Evolutionary conservation across 2,113 vertebrate species (phyloP).

Genomic region (Microcebus tavaratra): DNA sequence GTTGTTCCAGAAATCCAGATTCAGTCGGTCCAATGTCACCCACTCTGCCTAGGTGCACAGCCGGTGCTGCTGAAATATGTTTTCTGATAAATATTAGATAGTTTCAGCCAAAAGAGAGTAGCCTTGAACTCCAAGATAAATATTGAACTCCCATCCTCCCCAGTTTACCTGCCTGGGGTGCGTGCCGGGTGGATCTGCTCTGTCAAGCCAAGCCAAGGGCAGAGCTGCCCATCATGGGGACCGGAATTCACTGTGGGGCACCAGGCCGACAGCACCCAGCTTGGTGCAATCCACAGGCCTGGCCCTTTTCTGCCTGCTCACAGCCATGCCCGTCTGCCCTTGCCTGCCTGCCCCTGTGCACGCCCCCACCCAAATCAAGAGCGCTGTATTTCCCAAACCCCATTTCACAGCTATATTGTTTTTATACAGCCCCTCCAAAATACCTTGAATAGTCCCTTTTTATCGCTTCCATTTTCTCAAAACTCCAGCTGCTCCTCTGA

Average conservation of each 20-base stretch:
- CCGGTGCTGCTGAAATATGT: background rate
- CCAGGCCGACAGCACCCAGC: background rate
- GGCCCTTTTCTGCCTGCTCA: conserved; percentile 36
- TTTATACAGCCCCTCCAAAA: conserved; percentile 81
- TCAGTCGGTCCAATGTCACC: too few relatives aligned
- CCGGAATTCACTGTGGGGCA: background rate
- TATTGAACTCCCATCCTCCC: background rate
- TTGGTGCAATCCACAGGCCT: conserved; percentile 10
- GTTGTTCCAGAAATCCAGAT: background rate
- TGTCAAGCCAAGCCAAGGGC: background rate
- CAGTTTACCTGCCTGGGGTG: background rate
- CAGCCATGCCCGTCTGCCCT: conserved; percentile 3
- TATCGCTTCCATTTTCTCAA: conserved; percentile 80
- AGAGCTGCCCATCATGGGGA: background rate
- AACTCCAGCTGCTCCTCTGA: conserved; percentile 85
- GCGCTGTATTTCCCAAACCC: conserved; percentile 80
- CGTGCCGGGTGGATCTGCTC: background rate
- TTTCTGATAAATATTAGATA: background rate
- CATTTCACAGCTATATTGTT: conserved; percentile 79
- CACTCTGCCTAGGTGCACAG: background rate
- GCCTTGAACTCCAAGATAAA: background rate
- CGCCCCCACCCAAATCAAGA: conserved; percentile 32
- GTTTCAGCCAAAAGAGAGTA: background rate
- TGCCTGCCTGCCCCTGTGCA: background rate
- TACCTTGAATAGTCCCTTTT: conserved; percentile 86